Percentiles rank a stretch among this genome's conserved stretches.
Conservation (phyloP, 2,113 vertebrate genomes). For the Macrotus californicus region DNA sequence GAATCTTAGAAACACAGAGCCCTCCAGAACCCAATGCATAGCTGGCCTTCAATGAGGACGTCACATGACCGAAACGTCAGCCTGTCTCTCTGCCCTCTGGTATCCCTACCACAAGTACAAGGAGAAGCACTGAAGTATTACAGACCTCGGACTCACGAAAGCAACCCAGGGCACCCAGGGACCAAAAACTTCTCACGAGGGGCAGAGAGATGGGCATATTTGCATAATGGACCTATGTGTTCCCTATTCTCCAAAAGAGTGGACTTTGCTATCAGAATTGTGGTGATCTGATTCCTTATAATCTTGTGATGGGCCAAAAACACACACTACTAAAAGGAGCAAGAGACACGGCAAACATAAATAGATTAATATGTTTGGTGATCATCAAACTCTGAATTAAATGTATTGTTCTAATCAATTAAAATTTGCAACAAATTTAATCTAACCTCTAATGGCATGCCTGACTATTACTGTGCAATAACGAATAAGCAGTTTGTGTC, state of each 20-base stretch:
- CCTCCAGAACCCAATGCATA: background rate
- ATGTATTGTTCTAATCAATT: background rate
- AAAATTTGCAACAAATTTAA: background rate
- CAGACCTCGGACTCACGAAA: background rate
- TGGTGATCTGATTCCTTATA: background rate
- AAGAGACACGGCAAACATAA: background rate
- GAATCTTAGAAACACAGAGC: background rate
- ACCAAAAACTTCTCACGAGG: background rate
- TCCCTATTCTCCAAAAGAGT: background rate
- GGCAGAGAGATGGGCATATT: too few relatives aligned
- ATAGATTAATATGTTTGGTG: background rate
- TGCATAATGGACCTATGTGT: background rate
- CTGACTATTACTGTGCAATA: background rate
- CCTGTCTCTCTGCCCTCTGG: background rate
- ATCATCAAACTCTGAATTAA: background rate
- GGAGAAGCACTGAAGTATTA: background rate
- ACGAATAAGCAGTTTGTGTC: background rate
- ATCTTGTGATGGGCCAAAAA: background rate
- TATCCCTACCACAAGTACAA: background rate
- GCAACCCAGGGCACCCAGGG: background rate
- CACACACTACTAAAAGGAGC: background rate
- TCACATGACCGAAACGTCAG: background rate
- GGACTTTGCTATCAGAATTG: background rate
- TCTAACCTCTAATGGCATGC: background rate
- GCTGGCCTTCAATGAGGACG: background rate